Evolutionary conservation across 2,797 vertebrate species (phyloP).

Genomic region (Rallus crepitans): DNA sequence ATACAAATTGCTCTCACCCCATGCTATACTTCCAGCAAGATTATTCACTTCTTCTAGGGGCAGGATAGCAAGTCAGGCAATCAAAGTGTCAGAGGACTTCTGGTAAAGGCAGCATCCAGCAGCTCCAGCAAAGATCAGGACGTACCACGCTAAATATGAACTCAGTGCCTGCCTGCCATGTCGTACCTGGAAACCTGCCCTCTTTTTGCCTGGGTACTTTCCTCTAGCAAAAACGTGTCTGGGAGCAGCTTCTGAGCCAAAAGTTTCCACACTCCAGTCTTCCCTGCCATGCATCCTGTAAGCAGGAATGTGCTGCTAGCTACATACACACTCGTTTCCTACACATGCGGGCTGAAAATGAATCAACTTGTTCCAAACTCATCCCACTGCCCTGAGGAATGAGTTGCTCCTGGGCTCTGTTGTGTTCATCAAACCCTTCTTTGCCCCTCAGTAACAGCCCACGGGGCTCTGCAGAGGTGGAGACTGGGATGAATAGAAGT

Average conservation of each 20-base stretch:
- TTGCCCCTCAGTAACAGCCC: background rate
- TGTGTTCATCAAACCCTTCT: background rate
- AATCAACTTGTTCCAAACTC: background rate
- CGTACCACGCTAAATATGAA: background rate
- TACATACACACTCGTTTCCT: background rate
- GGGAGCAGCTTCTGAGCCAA: background rate
- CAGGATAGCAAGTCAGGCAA: background rate
- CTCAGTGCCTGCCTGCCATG: rapidly evolving
- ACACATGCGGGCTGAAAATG: background rate
- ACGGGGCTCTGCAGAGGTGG: rapidly evolving
- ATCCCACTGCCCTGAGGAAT: background rate
- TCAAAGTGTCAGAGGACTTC: background rate
- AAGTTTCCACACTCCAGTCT: background rate
- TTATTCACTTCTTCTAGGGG: background rate
- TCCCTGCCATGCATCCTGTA: background rate
- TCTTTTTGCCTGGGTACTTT: background rate
- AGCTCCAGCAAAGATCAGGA: background rate
- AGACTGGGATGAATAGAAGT: background rate
- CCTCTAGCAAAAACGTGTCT: background rate
- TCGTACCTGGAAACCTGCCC: rapidly evolving
- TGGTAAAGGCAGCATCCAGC: background rate
- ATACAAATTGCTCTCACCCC: background rate
- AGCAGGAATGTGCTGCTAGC: background rate
- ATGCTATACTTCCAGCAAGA: background rate
- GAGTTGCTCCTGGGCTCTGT: background rate